A percentile compares a stretch with the other conserved stretches of the same genome.
These are phyloP conservation scores for Ia io DNA, from an alignment of 2,113 vertebrate genomes.

Conservation along the genomic window DNA sequence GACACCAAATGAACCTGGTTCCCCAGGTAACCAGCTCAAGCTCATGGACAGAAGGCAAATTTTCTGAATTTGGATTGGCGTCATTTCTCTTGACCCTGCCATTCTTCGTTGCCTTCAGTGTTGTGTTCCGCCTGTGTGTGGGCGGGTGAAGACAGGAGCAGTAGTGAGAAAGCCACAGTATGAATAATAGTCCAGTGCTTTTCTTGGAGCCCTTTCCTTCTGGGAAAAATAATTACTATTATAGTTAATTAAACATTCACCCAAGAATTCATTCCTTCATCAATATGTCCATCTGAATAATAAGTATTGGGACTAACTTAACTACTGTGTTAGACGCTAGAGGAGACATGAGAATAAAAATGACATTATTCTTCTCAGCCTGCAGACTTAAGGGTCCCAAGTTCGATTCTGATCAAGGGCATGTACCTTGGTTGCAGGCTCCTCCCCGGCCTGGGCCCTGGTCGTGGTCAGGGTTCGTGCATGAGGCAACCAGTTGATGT, in stretches of 20 bases:
- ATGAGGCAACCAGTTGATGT: too few relatives aligned
- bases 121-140: background rate
- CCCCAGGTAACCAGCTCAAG: conserved; percentile 81
- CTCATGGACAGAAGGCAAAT: conserved; percentile 44
- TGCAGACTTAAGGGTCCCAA: too few relatives aligned
- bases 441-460: too few relatives aligned
- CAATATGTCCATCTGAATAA: background rate
- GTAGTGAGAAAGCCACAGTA: background rate
- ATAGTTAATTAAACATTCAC: conserved; percentile 58
- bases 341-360: background rate
- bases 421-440: too few relatives aligned
- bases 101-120: background rate
- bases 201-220: conserved; percentile 1
- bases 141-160: background rate
- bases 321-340: background rate
- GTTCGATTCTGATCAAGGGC: too few relatives aligned
- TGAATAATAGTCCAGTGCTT: background rate
- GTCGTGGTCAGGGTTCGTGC: too few relatives aligned
- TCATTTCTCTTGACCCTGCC: conserved; percentile 50
- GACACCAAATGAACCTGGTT: conserved; percentile 81
- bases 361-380: too few relatives aligned
- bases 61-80: conserved; percentile 54
- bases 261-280: conserved; percentile 24
- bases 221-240: conserved; percentile 46
- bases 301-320: background rate